Percentiles rank a stretch among this genome's conserved stretches.
These are phyloP conservation scores for Esox lucius DNA, from an alignment of 2,797 vertebrate species.

Conservation along the genomic window DNA sequence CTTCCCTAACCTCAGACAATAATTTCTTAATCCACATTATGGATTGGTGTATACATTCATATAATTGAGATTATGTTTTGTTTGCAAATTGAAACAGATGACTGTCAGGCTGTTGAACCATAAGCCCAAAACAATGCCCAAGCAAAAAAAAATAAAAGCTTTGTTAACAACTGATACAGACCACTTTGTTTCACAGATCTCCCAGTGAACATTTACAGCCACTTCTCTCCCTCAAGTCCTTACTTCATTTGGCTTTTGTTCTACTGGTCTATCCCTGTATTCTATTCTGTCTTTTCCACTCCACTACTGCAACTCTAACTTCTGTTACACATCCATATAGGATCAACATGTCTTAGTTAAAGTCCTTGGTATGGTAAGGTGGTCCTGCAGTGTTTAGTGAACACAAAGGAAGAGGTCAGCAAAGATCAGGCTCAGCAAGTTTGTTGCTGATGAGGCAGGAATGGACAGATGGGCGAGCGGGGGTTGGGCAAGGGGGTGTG, in stretches of 20 bases:
- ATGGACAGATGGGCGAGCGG: neutral
- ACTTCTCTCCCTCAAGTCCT: no score
- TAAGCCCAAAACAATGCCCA: neutral
- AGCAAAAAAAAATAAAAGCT: neutral
- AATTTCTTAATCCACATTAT: neutral
- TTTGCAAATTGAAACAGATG: neutral
- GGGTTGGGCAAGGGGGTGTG: no score
- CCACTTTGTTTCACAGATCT: neutral
- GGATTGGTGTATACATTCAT: no score
- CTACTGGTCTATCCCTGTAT: no score
- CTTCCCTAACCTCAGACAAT: neutral
- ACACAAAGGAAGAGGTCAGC: neutral
- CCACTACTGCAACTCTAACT: no score
- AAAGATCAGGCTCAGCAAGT: neutral
- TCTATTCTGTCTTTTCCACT: no score
- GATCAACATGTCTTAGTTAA: neutral
- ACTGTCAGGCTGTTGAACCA: neutral
- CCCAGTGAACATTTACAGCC: neutral
- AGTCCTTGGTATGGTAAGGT: neutral
- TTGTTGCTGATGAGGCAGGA: neutral
- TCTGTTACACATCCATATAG: no score
- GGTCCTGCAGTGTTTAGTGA: neutral
- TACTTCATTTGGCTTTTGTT: no score
- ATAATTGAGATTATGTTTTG: neutral
- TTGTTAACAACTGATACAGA: neutral